Conservation (phyloP, 2,888 invertebrate species). For the Lomographa bimaculata region DNA sequence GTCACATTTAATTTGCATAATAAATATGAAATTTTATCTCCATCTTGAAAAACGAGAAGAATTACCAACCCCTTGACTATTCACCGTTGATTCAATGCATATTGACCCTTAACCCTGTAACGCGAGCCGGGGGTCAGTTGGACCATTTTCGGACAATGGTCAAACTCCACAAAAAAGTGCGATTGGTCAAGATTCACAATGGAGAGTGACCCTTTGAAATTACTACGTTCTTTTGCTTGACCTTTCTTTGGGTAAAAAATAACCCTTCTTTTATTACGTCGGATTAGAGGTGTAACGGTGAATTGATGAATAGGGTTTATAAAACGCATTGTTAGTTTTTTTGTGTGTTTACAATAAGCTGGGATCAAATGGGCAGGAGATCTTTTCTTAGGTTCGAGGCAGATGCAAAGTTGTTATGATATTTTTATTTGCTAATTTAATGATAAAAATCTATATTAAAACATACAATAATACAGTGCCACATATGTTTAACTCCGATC, state of each 20-base stretch:
- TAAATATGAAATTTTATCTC: no score
- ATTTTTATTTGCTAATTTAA: slow-evolving; percentile 2
- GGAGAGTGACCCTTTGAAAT: slow-evolving; percentile 61
- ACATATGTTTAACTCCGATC: no score
- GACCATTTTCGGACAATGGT: slow-evolving; percentile 67
- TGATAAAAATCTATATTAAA: no score
- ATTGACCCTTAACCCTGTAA: slow-evolving; percentile 66
- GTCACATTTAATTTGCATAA: no score
- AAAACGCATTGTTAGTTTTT: slow-evolving; percentile 29
- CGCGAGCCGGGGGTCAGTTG: slow-evolving; percentile 73
- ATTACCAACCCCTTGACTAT: slow-evolving; percentile 37
- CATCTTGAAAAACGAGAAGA: no score
- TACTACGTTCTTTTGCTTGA: slow-evolving; percentile 48
- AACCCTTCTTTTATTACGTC: slow-evolving; percentile 48
- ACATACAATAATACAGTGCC: no score
- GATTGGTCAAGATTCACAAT: slow-evolving; percentile 66
- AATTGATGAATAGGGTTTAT: slow-evolving; percentile 38
- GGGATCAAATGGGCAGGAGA: slow-evolving; percentile 19
- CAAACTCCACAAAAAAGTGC: slow-evolving; percentile 56
- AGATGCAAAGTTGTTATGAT: slow-evolving; percentile 13
- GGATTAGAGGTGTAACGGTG: slow-evolving; percentile 61
- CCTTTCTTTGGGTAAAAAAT: slow-evolving; percentile 47
- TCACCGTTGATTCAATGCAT: no score
- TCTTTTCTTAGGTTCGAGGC: slow-evolving; percentile 13
- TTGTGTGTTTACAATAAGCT: slow-evolving; percentile 40